phyloP scores from a whole-genome alignment of 2,113 vertebrate species.

The Elanoides forficatus region DNA sequence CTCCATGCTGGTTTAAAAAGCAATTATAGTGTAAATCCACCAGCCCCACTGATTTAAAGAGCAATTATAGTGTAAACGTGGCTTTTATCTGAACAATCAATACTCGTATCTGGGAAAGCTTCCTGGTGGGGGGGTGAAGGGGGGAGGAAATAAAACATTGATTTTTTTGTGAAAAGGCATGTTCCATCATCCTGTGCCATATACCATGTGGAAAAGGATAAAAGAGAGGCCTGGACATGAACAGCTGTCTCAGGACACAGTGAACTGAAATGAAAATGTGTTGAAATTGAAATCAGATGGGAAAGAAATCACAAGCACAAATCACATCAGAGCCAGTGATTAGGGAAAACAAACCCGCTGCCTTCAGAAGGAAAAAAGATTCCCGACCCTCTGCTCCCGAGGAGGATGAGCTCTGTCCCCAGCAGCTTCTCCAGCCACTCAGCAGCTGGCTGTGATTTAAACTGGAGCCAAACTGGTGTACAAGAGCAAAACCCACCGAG shows the following conservation, averaged over 20 bases:
- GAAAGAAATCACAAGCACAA: not conserved
- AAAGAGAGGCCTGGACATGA: not conserved
- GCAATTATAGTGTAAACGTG: not conserved
- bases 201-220: not conserved
- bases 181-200: constrained; percentile 64
- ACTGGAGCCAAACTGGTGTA: not conserved
- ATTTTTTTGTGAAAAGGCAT: constrained; percentile 45
- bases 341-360: not conserved
- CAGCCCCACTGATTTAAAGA: not conserved
- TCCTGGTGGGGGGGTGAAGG: not conserved
- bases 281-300: not conserved
- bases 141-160: not conserved
- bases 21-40: not conserved
- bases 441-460: not conserved
- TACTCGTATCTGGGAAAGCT: not conserved
- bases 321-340: not conserved
- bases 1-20: not conserved
- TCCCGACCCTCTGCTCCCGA: not conserved
- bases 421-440: not conserved
- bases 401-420: not conserved
- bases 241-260: not conserved
- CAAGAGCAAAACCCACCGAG: not conserved
- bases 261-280: not conserved
- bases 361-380: not conserved
- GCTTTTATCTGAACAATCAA: not conserved